Percentiles rank a stretch among this genome's conserved stretches.
Evolutionary conservation across 2,113 vertebrate species (phyloP).

Genomic region (Neolamprologus kungweensis): DNA sequence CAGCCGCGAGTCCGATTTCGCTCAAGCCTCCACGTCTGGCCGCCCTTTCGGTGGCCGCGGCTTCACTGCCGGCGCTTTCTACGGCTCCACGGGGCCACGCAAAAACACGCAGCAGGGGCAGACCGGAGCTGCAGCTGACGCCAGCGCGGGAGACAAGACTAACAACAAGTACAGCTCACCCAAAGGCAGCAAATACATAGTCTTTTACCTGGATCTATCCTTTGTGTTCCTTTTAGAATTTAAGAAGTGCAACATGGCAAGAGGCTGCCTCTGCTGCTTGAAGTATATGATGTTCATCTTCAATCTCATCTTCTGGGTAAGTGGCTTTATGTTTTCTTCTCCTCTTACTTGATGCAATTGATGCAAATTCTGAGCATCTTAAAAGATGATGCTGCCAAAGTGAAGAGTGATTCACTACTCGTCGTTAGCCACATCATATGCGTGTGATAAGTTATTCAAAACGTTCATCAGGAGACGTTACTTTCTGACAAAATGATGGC

Average conservation of each 20-base stretch:
- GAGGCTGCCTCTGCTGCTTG: conserved; percentile 97
- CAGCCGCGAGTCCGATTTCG: conserved; percentile 90
- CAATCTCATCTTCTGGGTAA: conserved; percentile 99
- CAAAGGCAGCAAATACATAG: conserved; percentile 97
- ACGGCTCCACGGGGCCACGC: conserved; percentile 85
- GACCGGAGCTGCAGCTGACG: conserved; percentile 47
- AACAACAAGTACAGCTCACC: conserved; percentile 83
- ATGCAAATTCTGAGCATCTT: not conserved
- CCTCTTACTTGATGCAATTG: not conserved
- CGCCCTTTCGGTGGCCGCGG: conserved; percentile 86
- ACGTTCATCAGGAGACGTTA: not conserved
- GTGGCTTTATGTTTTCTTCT: conserved; percentile 51
- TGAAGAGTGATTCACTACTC: not conserved
- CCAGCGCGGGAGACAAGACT: conserved; percentile 61
- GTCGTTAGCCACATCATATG: not conserved
- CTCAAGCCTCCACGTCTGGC: conserved; percentile 87
- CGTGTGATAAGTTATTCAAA: not conserved
- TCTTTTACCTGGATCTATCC: conserved; percentile 99
- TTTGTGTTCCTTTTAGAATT: conserved; percentile 99
- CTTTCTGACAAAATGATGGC: not conserved
- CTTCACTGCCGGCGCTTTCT: conserved; percentile 96
- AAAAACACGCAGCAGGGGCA: conserved; percentile 62
- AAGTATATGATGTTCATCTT: conserved; percentile 99
- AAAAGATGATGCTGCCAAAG: not conserved
- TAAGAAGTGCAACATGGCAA: conserved; percentile 99